A percentile compares a stretch with the other conserved stretches of the same genome.
These are phyloP conservation scores for Crocallis elinguaria DNA, from an alignment of 2,888 invertebrate genomes.

Conservation along the genomic window DNA sequence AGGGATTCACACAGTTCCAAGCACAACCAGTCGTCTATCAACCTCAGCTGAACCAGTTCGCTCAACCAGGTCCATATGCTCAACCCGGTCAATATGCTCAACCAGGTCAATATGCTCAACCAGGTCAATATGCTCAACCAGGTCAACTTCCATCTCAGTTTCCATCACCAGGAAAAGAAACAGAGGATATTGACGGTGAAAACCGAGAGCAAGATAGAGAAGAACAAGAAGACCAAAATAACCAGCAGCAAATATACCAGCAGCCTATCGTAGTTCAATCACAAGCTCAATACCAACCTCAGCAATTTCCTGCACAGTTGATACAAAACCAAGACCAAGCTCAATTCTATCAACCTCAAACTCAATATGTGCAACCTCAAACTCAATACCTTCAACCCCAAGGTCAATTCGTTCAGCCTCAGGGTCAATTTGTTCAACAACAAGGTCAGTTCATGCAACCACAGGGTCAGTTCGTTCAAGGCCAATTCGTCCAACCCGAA, in stretches of 20 bases:
- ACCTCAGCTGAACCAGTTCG: slow-evolving; percentile 21
- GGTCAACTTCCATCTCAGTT: slow-evolving; percentile 30
- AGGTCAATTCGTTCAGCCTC: slow-evolving; percentile 20
- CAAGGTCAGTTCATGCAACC: slow-evolving; percentile 7
- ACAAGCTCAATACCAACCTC: slow-evolving; percentile 28
- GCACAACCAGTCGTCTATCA: slow-evolving; percentile 48
- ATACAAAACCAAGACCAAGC: slow-evolving; percentile 24
- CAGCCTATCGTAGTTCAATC: slow-evolving; percentile 37
- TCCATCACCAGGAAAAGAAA: slow-evolving; percentile 3
- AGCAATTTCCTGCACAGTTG: slow-evolving; percentile 31
- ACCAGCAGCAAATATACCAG: slow-evolving; percentile 38
- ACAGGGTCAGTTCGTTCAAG: background rate
- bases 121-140: slow-evolving; percentile 6
- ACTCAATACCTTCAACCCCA: slow-evolving; percentile 23
- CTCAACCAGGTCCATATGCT: slow-evolving; percentile 3
- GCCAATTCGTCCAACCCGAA: slow-evolving; percentile 8
- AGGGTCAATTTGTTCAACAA: slow-evolving; percentile 18
- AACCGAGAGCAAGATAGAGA: slow-evolving; percentile 18
- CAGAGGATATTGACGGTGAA: slow-evolving; percentile 29
- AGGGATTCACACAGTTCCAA: slow-evolving; percentile 50
- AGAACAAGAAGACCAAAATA: slow-evolving; percentile 13
- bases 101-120: slow-evolving; percentile 1
- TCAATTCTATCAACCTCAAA: slow-evolving; percentile 34
- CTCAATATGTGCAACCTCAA: slow-evolving; percentile 23
- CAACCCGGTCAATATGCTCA: slow-evolving; percentile 5